A percentile compares a stretch with the other conserved stretches of the same genome.
These are phyloP conservation scores for Scytalopus superciliaris DNA, from an alignment of 2,113 vertebrate species.

Conservation along the genomic window DNA sequence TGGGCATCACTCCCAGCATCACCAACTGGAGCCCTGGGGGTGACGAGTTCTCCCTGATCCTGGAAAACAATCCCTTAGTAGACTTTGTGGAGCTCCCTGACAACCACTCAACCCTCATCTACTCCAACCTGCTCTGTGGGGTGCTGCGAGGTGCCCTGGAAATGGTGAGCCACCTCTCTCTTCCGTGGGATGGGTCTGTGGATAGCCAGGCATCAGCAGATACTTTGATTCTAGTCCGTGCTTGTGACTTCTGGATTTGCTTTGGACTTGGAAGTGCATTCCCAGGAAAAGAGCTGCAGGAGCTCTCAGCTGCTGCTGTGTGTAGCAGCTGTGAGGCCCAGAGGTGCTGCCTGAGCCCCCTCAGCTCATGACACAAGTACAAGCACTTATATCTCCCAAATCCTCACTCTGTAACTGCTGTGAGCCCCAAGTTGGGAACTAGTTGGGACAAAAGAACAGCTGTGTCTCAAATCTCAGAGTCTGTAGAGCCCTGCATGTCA, in stretches of 20 bases:
- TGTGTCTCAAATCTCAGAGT: neutral
- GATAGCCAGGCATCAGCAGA: neutral
- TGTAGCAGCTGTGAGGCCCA: neutral
- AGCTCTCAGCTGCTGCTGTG: neutral
- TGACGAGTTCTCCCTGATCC: constrained; percentile 96
- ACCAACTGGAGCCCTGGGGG: constrained; percentile 99
- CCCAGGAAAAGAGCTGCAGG: neutral
- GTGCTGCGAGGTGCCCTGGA: constrained; percentile 94
- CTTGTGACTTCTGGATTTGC: neutral
- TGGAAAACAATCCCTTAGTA: constrained; percentile 96
- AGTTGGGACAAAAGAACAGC: accelerated
- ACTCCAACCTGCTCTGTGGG: constrained; percentile 94
- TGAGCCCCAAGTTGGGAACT: neutral
- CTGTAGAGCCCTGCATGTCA: accelerated
- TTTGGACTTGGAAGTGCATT: neutral
- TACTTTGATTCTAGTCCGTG: accelerated
- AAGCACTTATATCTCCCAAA: neutral
- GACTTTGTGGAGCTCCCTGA: constrained; percentile 98
- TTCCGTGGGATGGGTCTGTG: neutral
- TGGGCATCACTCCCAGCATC: constrained; percentile 95
- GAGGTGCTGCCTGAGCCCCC: neutral
- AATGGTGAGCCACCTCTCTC: constrained; percentile 82
- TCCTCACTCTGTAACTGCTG: neutral
- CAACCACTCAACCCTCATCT: constrained; percentile 93
- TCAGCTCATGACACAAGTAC: neutral